These are phyloP conservation scores for Pangasianodon gigas DNA, from an alignment of 2,113 vertebrate species.

Conservation along the genomic window DNA sequence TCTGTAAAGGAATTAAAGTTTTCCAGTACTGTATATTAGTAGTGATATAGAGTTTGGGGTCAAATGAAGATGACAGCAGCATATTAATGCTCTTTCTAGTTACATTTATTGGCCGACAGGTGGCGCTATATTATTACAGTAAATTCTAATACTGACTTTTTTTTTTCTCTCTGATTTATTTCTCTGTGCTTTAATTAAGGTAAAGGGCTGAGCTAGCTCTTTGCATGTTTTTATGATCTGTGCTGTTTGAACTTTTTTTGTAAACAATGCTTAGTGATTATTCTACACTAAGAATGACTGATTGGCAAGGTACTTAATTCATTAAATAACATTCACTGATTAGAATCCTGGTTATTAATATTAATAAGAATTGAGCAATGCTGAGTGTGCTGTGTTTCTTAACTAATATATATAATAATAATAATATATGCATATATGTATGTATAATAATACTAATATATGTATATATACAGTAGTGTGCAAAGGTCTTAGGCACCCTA, in stretches of 20 bases:
- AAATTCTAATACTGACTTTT: background rate
- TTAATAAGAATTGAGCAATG: background rate
- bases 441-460: too few species aligned
- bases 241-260: background rate
- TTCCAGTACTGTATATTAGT: background rate
- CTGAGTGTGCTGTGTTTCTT: background rate
- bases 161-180: background rate
- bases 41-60: background rate
- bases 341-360: background rate
- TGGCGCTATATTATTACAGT: constrained; percentile 18
- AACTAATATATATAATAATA: background rate
- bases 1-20: background rate
- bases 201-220: background rate
- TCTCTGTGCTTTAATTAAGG: too few species aligned
- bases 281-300: background rate
- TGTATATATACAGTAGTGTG: too few species aligned
- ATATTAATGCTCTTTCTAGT: background rate
- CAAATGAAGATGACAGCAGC: background rate
- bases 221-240: background rate
- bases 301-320: background rate
- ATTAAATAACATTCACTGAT: background rate
- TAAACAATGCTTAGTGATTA: background rate
- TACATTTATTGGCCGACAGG: background rate
- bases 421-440: too few species aligned
- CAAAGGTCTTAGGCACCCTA: too few species aligned